Percentiles rank a stretch among this genome's conserved stretches.
Conservation (phyloP, 2,797 vertebrate species). For the Euthynnus affinis region DNA sequence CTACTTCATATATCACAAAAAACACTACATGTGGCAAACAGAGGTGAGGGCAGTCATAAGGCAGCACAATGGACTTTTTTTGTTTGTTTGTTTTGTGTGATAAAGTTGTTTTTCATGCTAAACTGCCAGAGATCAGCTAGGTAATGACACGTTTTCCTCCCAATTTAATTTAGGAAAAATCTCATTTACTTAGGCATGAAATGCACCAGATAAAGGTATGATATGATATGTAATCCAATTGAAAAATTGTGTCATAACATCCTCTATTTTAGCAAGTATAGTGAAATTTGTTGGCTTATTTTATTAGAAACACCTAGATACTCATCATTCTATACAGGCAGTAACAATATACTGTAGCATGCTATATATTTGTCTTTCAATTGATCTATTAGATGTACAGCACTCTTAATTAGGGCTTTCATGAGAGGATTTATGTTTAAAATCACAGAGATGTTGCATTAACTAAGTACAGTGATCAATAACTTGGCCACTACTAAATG, state of each 20-base stretch:
- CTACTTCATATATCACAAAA: not conserved
- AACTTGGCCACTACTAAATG: not conserved
- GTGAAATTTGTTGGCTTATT: not conserved
- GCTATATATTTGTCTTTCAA: too few species aligned
- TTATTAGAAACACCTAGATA: not conserved
- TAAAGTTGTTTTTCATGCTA: constrained; percentile 11
- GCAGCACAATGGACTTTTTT: not conserved
- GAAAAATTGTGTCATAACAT: constrained; percentile 1
- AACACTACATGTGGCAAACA: constrained; percentile 5
- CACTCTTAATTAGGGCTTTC: not conserved
- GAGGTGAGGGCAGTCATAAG: constrained; percentile 5
- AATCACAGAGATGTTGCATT: not conserved
- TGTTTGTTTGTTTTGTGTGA: not conserved
- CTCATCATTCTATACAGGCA: too few species aligned
- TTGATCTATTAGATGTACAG: not conserved
- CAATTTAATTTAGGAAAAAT: not conserved
- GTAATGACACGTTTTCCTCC: not conserved
- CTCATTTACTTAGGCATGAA: not conserved
- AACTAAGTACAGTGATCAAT: not conserved
- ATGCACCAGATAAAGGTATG: constrained; percentile 4
- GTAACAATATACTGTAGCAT: too few species aligned
- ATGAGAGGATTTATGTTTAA: not conserved
- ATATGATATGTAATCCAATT: not conserved
- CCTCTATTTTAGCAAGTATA: too few species aligned
- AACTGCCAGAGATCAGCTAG: not conserved